Conservation (phyloP, 1,140 invertebrate genomes). For the Pseudomyrmex dendroicus region DNA sequence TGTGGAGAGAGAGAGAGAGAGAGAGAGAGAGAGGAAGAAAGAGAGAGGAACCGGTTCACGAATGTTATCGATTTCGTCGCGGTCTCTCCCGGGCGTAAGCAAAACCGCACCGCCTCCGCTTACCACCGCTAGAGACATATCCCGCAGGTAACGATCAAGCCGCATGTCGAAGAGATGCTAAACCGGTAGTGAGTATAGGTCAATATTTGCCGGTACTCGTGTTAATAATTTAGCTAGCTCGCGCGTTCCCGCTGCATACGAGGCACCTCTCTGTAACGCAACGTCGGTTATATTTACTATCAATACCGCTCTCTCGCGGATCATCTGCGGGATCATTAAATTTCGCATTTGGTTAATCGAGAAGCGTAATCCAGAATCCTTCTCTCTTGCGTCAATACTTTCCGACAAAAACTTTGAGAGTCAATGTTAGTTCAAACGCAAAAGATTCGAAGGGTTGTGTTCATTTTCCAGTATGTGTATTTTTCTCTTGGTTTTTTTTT, state of each 20-base stretch:
- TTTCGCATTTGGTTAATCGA: neutral
- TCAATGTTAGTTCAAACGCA: neutral
- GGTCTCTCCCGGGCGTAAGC: slow-evolving; percentile 40
- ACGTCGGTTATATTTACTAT: slow-evolving; percentile 32
- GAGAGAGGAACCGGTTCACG: slow-evolving; percentile 13
- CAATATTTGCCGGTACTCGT: slow-evolving; percentile 48
- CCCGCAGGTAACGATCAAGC: slow-evolving; percentile 50
- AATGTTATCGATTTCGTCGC: slow-evolving; percentile 52
- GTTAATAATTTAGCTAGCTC: slow-evolving; percentile 53
- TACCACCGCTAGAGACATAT: slow-evolving; percentile 31
- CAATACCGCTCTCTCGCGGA: slow-evolving; percentile 3
- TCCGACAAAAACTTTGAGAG: neutral
- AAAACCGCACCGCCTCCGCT: slow-evolving; percentile 26
- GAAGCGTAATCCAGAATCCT: neutral
- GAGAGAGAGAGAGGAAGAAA: too few species aligned
- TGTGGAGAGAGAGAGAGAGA: too few species aligned
- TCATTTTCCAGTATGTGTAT: too few species aligned
- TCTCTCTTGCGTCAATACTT: neutral
- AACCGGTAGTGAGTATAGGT: slow-evolving; percentile 44
- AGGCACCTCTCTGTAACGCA: slow-evolving; percentile 36
- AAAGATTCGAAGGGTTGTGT: neutral
- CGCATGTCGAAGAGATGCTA: slow-evolving; percentile 54
- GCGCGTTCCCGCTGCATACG: neutral
- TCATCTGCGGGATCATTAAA: slow-evolving; percentile 5
- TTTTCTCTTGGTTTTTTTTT: too few species aligned